Conservation (phyloP, 2,797 vertebrate species). For the Ctenochaetus hawaiiensis region DNA sequence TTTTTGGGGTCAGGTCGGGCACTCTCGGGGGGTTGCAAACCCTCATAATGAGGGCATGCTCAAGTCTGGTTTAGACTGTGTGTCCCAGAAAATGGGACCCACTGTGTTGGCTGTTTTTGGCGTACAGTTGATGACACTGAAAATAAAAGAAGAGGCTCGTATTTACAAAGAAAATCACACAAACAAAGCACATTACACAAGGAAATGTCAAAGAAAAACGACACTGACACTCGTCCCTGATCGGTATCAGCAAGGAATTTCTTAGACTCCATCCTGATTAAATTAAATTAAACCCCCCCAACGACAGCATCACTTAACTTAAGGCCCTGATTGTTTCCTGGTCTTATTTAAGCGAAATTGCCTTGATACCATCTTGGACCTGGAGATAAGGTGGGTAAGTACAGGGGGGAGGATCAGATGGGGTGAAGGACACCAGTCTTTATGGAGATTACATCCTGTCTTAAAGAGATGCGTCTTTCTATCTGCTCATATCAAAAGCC, state of each 20-base stretch:
- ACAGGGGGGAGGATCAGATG: conserved; percentile 72
- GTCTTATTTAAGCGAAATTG: conserved; percentile 83
- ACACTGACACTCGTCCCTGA: conserved; percentile 71
- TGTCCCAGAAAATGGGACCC: conserved; percentile 47
- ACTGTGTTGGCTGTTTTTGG: conserved; percentile 22
- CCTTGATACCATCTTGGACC: conserved; percentile 78
- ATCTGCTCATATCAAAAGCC: conserved; percentile 52
- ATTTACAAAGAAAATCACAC: conserved; percentile 37
- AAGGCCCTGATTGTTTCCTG: conserved; percentile 74
- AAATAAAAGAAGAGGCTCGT: conserved; percentile 33
- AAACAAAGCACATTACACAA: conserved; percentile 51
- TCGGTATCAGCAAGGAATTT: conserved; percentile 81
- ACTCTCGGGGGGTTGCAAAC: conserved; percentile 44
- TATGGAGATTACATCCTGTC: conserved; percentile 65
- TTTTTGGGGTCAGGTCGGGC: conserved; percentile 67
- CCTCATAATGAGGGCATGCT: conserved; percentile 51
- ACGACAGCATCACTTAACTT: conserved; percentile 61
- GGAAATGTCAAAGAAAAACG: conserved; percentile 77
- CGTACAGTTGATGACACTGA: neutral
- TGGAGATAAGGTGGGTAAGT: conserved; percentile 80
- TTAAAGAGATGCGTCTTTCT: conserved; percentile 44
- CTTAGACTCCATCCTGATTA: conserved; percentile 76
- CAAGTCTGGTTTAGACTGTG: conserved; percentile 47
- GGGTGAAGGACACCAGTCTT: conserved; percentile 68
- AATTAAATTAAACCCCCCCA: conserved; percentile 69